These are phyloP conservation scores for Streblospio benedicti DNA, from an alignment of 1,140 invertebrate genomes.

Conservation along the genomic window DNA sequence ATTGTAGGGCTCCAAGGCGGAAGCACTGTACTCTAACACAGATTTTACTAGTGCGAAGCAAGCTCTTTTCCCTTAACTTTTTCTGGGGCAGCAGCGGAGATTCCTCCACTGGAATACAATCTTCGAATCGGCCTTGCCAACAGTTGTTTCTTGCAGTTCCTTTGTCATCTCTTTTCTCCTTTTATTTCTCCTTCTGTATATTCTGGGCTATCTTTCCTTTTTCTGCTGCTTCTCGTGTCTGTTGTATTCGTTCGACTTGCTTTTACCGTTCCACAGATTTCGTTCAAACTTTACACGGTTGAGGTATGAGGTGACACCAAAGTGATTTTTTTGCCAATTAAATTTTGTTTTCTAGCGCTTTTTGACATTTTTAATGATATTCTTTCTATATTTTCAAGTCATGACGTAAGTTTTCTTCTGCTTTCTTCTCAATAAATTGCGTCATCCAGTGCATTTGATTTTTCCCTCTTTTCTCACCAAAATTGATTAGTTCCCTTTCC, in stretches of 20 bases:
- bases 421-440: not conserved
- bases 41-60: no score
- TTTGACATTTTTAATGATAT: not conserved
- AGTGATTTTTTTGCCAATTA: not conserved
- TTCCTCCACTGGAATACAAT: no score
- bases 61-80: no score
- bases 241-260: not conserved
- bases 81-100: no score
- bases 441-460: not conserved
- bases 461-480: not conserved
- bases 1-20: no score
- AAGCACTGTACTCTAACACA: no score
- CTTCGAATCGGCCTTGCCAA: no score
- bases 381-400: not conserved
- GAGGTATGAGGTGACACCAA: not conserved
- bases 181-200: not conserved
- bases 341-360: not conserved
- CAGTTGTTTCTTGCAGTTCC: not conserved
- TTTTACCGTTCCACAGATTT: not conserved
- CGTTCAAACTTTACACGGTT: not conserved
- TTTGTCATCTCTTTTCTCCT: not conserved
- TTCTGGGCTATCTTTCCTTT: not conserved
- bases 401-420: not conserved
- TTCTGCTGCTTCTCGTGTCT: not conserved
- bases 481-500: not conserved